Conservation (phyloP, 2,113 vertebrate species). For the Taurulus bubalis region DNA sequence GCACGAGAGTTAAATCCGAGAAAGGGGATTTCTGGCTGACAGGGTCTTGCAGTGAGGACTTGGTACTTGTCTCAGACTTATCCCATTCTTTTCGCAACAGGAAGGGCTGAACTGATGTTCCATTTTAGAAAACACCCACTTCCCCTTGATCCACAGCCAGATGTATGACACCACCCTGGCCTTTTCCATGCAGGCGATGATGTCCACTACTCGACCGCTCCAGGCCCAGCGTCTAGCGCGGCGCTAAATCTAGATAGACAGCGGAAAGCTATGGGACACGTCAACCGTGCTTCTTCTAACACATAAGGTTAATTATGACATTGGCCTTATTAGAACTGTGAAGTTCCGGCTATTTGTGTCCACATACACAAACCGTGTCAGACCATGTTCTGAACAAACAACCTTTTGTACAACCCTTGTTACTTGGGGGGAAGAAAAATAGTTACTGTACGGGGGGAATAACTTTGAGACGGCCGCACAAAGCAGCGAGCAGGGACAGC, state of each 20-base stretch:
- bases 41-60: conserved; percentile 17
- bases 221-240: background rate
- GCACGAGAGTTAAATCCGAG: conserved; percentile 20
- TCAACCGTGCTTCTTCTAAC: conserved; percentile 34
- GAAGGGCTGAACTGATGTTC: conserved; percentile 79
- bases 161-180: conserved; percentile 65
- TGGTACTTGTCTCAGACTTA: conserved; percentile 32
- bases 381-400: conserved; percentile 14
- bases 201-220: conserved; percentile 42
- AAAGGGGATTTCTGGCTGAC: conserved; percentile 26
- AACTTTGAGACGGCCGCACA: conserved; percentile 33
- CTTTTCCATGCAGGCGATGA: conserved; percentile 60
- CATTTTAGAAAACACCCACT: conserved; percentile 79
- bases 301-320: conserved; percentile 58
- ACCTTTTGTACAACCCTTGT: conserved; percentile 4
- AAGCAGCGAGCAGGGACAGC: conserved; percentile 31
- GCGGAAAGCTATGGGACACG: conserved; percentile 39
- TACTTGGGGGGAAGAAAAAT: conserved; percentile 14
- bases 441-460: background rate
- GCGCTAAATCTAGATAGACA: conserved; percentile 50
- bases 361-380: background rate
- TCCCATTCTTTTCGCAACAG: conserved; percentile 69
- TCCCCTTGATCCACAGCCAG: conserved; percentile 69
- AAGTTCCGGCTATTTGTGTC: conserved; percentile 50
- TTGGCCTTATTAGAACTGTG: conserved; percentile 47